Base-by-base conservation (phyloP, 2,797 vertebrate species). In the Etheostoma perlongum region DNA sequence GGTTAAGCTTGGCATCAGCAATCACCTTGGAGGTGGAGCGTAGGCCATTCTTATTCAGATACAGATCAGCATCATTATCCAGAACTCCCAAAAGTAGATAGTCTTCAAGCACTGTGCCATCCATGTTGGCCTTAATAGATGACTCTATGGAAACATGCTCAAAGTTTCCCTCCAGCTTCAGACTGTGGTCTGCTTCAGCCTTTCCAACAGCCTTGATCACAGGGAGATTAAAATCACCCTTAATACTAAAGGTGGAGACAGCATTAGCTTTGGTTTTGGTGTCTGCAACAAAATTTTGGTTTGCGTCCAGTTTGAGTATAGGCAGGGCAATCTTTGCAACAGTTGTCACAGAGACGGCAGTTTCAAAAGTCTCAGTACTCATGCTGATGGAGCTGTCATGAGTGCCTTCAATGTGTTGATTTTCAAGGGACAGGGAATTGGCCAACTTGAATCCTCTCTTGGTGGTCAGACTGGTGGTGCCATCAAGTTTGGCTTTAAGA, bases 371-470 rank as follows among this genome's bases (percentile, higher is more conserved):
- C 61, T 92, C 96, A 73, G 86, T 94, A 67, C 86, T 96, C 66
- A 98, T 73, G 65, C 91, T 96, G 67, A 97, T 48, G 59, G 95
- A 95, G 81, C 96, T 97, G 79, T 97, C 94, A 82, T 99, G 97
- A 71, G 88, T 96, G 68, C 96, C 97, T 79, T 94, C 94, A 57
- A 97, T 72, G 67, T 95, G 88, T 10, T 0, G 9, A 79, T 93
- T 93, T 80, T 93, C 95, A 90, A 98, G 84, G 25, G 96, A 96
- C 61, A 99, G 63, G 59, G 96, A 95, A 71, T 94, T 97, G 80
- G 97, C 97, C 87, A 99, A 69, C 85, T 98, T 99, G 62, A 97
- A 52, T 8, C 96, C 96, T 68, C 95, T 96, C 86, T 95, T 97
- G 69, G 93, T 96, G 40, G 95, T 97, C 74, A 99, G 87, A 52